phyloP scores from a whole-genome alignment of 2,888 invertebrate species.

The Melipona beecheii region DNA sequence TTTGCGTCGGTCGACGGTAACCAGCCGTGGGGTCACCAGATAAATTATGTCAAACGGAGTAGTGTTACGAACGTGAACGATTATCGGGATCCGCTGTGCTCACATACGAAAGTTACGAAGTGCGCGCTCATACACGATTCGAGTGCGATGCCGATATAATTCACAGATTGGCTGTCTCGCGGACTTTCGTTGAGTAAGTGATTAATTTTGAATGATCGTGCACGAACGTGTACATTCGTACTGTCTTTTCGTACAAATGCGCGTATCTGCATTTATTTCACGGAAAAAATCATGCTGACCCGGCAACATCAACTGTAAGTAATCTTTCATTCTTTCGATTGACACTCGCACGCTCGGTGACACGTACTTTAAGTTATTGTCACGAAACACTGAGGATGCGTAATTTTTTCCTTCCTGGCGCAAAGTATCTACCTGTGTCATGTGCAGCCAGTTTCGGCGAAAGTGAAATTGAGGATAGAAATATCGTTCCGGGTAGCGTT shows the following conservation, averaged over 20 bases:
- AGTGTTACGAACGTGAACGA: conserved; percentile 65
- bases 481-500: neutral
- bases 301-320: conserved; percentile 71
- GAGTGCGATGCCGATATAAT: conserved; percentile 35
- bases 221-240: conserved; percentile 48
- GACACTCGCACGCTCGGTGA: conserved; percentile 14
- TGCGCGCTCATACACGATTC: conserved; percentile 39
- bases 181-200: conserved; percentile 45
- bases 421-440: conserved; percentile 13
- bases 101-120: conserved; percentile 38
- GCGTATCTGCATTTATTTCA: conserved; percentile 58
- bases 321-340: conserved; percentile 23
- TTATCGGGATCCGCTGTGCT: conserved; percentile 39
- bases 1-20: conserved; percentile 60
- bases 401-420: neutral
- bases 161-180: conserved; percentile 7
- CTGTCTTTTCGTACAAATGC: conserved; percentile 62
- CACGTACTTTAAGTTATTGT: conserved; percentile 1
- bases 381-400: conserved; percentile 10
- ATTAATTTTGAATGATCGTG: conserved; percentile 47
- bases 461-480: conserved; percentile 12
- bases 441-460: conserved; percentile 5
- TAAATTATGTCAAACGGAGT: conserved; percentile 74
- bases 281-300: conserved; percentile 67
- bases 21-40: conserved; percentile 70